A percentile compares a stretch with the other conserved stretches of the same genome.
Evolutionary conservation across 2,888 invertebrate genomes (phyloP).

Genomic region (Drosophila borborema): DNA sequence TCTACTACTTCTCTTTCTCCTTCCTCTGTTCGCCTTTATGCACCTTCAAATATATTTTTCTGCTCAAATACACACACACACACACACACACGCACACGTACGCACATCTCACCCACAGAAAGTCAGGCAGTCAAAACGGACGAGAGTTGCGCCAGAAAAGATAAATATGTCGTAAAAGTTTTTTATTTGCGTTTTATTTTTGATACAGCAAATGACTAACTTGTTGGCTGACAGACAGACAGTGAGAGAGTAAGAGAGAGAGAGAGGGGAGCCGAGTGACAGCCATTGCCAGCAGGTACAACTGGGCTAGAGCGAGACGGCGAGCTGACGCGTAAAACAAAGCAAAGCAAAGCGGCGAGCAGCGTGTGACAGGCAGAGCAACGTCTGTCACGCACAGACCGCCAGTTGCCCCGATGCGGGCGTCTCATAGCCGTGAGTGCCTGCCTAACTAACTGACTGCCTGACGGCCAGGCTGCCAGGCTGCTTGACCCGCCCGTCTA

Average conservation of each 20-base stretch:
- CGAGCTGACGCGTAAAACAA: conserved; percentile 31
- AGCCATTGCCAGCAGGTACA: conserved; percentile 45
- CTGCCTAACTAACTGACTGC: background rate
- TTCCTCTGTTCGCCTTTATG: conserved; percentile 42
- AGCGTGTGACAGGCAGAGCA: conserved; percentile 54
- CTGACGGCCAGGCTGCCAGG: background rate
- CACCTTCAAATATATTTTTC: conserved; percentile 59
- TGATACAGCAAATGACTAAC: conserved; percentile 80
- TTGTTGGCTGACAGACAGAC: conserved; percentile 68
- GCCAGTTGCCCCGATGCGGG: conserved; percentile 59
- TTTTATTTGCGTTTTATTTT: conserved; percentile 81
- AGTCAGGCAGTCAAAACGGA: conserved; percentile 30
- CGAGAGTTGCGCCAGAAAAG: conserved; percentile 67
- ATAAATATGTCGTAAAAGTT: conserved; percentile 81
- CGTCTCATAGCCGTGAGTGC: background rate
- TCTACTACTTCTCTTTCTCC: background rate
- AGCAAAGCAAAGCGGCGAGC: conserved; percentile 21
- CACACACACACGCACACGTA: conserved; percentile 20
- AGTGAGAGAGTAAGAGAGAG: conserved; percentile 5
- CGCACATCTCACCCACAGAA: conserved; percentile 22
- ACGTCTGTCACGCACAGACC: conserved; percentile 69
- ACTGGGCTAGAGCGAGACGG: background rate
- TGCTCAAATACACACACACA: conserved; percentile 16
- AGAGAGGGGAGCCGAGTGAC: background rate
- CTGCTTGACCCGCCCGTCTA: conserved; percentile 1